A percentile compares a stretch with the other conserved stretches of the same genome.
These are phyloP conservation scores for Nasonia giraulti DNA, from an alignment of 1,140 invertebrate genomes.

Conservation along the genomic window DNA sequence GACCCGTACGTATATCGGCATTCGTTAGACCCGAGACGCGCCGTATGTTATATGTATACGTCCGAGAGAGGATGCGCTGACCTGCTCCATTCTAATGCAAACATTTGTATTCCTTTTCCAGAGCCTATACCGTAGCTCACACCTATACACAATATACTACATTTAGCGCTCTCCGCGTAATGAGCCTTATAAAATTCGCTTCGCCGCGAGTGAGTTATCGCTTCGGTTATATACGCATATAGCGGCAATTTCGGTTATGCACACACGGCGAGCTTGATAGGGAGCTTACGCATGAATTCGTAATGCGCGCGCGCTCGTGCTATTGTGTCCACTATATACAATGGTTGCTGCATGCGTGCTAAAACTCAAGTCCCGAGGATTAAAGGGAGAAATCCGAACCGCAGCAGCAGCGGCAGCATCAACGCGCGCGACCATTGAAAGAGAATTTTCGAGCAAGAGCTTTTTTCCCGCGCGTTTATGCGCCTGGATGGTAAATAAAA, in stretches of 20 bases:
- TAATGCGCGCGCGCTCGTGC: neutral
- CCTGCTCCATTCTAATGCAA: constrained; percentile 52
- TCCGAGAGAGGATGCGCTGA: neutral
- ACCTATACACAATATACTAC: too few species aligned
- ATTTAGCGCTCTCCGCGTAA: neutral
- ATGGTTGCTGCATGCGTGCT: neutral
- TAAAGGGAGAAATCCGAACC: constrained; percentile 16
- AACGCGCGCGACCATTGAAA: constrained; percentile 4
- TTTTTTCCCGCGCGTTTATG: constrained; percentile 10
- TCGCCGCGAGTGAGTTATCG: neutral
- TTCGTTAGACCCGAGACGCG: neutral
- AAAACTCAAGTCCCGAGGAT: constrained; percentile 20
- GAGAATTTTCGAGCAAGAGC: constrained; percentile 21
- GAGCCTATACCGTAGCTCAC: neutral
- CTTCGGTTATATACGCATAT: neutral
- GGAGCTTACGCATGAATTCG: neutral
- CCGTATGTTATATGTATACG: too few species aligned
- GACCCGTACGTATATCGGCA: neutral
- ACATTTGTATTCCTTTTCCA: constrained; percentile 56
- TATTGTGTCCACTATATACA: neutral
- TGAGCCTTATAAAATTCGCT: neutral
- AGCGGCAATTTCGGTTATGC: neutral
- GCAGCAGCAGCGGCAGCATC: neutral
- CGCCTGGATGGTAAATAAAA: constrained; percentile 21
- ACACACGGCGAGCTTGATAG: neutral